Conservation (phyloP, 1,140 invertebrate genomes). For the Chionoecetes opilio region DNA sequence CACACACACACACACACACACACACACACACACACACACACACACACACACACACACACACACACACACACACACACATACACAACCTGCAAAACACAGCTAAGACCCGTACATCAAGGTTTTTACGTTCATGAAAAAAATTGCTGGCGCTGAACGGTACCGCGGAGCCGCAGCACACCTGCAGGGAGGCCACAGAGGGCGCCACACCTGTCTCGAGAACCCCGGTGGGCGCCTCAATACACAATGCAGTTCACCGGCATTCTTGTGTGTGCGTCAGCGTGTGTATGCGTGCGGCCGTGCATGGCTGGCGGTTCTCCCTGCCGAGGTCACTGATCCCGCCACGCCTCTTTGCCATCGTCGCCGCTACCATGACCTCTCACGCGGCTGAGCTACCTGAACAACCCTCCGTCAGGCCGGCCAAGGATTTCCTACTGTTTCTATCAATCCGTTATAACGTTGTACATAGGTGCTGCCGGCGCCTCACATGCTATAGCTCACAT, state of each 20-base stretch:
- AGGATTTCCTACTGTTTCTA: too few species aligned
- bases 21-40: conserved; percentile 60
- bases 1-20: conserved; percentile 57
- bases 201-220: not conserved
- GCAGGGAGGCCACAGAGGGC: not conserved
- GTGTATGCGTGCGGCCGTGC: not conserved
- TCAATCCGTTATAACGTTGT: too few species aligned
- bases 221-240: not conserved
- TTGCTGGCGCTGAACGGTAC: not conserved
- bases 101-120: not conserved
- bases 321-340: not conserved
- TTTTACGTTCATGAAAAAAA: not conserved
- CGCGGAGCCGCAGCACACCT: not conserved
- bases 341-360: not conserved
- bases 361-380: not conserved
- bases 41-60: conserved; percentile 60
- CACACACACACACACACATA: conserved; percentile 59
- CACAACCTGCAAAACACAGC: conserved; percentile 44
- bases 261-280: conserved; percentile 15
- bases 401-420: not conserved
- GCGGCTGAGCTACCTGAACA: not conserved
- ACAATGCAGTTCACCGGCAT: conserved; percentile 25
- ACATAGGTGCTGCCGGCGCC: too few species aligned
- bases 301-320: not conserved
- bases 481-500: too few species aligned